A percentile compares a stretch with the other conserved stretches of the same genome.
Conservation (phyloP, 2,113 vertebrate genomes). For the Coracopsis vasa region DNA sequence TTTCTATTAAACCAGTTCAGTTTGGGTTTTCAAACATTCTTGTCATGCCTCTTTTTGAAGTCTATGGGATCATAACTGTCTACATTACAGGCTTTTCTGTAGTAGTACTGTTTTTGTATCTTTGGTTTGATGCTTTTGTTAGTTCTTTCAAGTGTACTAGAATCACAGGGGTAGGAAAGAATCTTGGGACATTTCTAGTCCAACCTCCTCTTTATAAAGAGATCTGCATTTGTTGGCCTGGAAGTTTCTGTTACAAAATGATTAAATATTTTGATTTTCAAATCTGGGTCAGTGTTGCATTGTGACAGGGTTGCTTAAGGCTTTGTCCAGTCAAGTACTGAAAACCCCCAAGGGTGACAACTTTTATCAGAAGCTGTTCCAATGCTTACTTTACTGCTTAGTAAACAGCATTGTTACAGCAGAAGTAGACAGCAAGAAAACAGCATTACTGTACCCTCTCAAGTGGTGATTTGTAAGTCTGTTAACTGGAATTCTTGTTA, state of each 20-base stretch:
- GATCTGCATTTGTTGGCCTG: too few species aligned
- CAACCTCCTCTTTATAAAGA: neutral
- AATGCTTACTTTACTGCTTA: neutral
- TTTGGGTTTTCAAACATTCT: neutral
- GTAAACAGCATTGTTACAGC: neutral
- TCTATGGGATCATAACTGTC: neutral
- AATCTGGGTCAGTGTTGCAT: neutral
- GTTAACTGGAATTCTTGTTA: neutral
- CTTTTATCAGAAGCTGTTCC: neutral
- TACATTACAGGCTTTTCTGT: neutral
- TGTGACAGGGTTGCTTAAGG: neutral
- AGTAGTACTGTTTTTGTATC: neutral
- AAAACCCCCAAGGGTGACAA: neutral
- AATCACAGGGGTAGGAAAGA: neutral
- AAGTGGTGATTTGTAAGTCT: neutral
- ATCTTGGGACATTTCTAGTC: neutral
- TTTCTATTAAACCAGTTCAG: constrained; percentile 42
- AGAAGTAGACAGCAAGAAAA: neutral
- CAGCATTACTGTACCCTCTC: neutral
- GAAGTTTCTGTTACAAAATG: too few species aligned
- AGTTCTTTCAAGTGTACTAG: rapidly evolving
- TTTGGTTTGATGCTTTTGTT: neutral
- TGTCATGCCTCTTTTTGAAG: neutral
- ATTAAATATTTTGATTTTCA: too few species aligned
- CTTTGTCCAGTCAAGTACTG: neutral